Conservation (phyloP, 2,888 invertebrate species). For the Zhengitettix transpicula region DNA sequence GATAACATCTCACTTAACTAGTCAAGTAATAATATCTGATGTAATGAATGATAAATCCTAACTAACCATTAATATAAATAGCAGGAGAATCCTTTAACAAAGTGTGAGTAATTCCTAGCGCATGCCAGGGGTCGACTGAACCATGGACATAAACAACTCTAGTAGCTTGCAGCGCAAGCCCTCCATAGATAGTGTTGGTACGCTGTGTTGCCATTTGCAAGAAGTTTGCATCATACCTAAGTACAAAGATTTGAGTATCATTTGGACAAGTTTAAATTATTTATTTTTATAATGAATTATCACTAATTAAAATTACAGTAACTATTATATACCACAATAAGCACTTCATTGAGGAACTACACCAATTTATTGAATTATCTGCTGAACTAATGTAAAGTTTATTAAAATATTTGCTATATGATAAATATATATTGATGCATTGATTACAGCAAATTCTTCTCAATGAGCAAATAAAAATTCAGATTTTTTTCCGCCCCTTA, state of each 20-base stretch:
- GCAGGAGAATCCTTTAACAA: slow-evolving; percentile 40
- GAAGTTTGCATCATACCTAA: slow-evolving; percentile 41
- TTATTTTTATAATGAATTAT: background rate
- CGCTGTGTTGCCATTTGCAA: slow-evolving; percentile 42
- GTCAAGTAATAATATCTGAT: too few relatives aligned
- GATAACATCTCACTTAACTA: too few relatives aligned
- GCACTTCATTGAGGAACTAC: too few relatives aligned
- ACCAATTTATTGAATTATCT: too few relatives aligned
- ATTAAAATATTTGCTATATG: too few relatives aligned
- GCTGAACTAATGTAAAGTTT: too few relatives aligned
- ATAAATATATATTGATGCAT: too few relatives aligned
- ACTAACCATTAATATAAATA: slow-evolving; percentile 54
- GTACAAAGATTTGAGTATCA: slow-evolving; percentile 1
- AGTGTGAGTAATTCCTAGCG: slow-evolving; percentile 50
- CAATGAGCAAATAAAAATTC: too few relatives aligned
- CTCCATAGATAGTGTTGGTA: slow-evolving; percentile 72
- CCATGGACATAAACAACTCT: slow-evolving; percentile 78
- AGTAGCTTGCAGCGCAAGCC: slow-evolving; percentile 44
- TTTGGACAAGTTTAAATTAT: background rate
- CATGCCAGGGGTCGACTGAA: slow-evolving; percentile 79
- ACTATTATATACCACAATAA: too few relatives aligned
- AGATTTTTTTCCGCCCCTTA: too few relatives aligned
- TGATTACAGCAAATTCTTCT: too few relatives aligned
- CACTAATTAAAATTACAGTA: background rate
- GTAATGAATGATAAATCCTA: background rate